Evolutionary conservation across 2,888 invertebrate genomes (phyloP).

Genomic region (Phyllotreta cruciferae): DNA sequence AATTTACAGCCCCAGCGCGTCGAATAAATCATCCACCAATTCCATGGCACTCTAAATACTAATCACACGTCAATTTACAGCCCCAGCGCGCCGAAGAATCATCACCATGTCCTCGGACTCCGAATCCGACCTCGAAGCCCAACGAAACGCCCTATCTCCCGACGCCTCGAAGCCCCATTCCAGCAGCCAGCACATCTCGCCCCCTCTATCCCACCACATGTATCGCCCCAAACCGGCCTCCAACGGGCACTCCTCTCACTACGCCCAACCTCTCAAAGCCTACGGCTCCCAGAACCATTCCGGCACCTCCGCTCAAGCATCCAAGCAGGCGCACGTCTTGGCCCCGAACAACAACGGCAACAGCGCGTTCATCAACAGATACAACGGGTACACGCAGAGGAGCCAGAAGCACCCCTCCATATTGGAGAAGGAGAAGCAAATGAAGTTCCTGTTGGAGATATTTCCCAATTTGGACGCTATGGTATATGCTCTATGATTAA

Average conservation of each 20-base stretch:
- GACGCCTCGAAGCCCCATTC: too few species aligned
- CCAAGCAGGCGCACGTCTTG: too few species aligned
- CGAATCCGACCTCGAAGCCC: conserved; percentile 62
- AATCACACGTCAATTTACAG: too few species aligned
- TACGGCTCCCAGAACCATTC: too few species aligned
- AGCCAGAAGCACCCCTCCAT: conserved; percentile 49
- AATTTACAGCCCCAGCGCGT: too few species aligned
- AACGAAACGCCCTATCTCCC: too few species aligned
- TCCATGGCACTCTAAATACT: conserved; percentile 64
- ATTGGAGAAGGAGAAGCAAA: conserved; percentile 65
- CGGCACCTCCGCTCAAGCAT: too few species aligned
- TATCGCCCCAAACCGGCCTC: too few species aligned
- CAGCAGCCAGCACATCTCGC: too few species aligned
- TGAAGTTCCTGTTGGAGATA: conserved; percentile 69
- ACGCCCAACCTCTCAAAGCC: too few species aligned
- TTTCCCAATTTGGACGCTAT: conserved; percentile 68
- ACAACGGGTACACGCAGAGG: conserved; percentile 39
- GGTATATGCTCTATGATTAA: conserved; percentile 55
- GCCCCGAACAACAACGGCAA: neutral
- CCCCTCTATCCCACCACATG: too few species aligned
- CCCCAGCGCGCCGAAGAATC: conserved; percentile 34
- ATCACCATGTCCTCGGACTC: conserved; percentile 59
- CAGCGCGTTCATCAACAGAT: conserved; percentile 35
- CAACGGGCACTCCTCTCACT: too few species aligned
- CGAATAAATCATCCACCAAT: conserved; percentile 40